These are phyloP conservation scores for Tipula confusa DNA, from an alignment of 2,888 invertebrate species.

Conservation along the genomic window DNA sequence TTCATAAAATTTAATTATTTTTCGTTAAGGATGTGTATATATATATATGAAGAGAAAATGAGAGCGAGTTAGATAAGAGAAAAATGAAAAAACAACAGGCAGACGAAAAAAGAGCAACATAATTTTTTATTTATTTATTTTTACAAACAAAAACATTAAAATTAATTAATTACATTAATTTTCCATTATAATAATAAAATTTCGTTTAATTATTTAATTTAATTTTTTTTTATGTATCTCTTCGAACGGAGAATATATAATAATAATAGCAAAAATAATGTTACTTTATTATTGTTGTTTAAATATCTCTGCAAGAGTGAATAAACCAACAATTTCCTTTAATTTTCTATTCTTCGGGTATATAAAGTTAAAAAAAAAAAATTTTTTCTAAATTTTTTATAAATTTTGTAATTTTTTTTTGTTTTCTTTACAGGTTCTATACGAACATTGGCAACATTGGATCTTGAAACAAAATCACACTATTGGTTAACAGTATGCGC, in stretches of 20 bases:
- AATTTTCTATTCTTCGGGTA: neutral
- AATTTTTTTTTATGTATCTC: too few species aligned
- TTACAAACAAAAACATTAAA: neutral
- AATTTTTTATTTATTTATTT: neutral
- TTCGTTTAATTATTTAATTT: neutral
- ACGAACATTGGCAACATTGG: conserved; percentile 76
- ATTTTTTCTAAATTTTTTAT: neutral
- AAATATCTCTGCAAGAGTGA: neutral
- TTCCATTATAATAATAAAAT: conserved; percentile 25
- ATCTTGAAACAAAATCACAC: conserved; percentile 78
- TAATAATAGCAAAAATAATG: neutral
- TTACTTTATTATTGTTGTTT: neutral
- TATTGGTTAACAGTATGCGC: conserved; percentile 95
- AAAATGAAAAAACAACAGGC: too few species aligned
- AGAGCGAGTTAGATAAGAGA: too few species aligned
- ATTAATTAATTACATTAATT: conserved; percentile 9
- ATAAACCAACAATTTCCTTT: neutral
- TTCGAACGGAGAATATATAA: neutral
- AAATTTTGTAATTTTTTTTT: conserved; percentile 30
- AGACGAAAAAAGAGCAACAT: neutral
- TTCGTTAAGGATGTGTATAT: neutral
- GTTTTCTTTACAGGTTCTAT: conserved; percentile 65
- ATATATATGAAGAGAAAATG: too few species aligned
- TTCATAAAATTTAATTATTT: conserved; percentile 20
- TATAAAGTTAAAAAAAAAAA: neutral